Evolutionary conservation across 2,797 vertebrate genomes (phyloP), one percentile per base, ranked within the genome.

Genomic region (Acipenser transmontanus): DNA sequence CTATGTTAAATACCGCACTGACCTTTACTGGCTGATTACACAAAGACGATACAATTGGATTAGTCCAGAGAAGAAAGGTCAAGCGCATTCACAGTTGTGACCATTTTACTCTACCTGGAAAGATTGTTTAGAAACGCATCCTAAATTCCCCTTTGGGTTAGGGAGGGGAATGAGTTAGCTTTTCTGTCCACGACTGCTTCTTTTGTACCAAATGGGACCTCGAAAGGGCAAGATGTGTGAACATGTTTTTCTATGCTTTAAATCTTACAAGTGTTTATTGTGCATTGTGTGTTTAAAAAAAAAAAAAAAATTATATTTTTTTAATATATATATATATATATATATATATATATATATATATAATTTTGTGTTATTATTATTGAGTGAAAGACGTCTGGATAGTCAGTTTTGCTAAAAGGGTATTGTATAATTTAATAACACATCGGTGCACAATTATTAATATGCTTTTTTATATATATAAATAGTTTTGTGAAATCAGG

Each of bases 11-110:
- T 12, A 8, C 17, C 1, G 65, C n/a, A 34, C 6, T 66, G 8
- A 69, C n/a, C 1, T 47, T 47, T 74, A 91, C 89, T 75, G 90
- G 91, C 91, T 95, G 93, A 94, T 96, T 95, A 94, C 93, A 95
- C 95, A 97, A 95, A 93, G 92, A 92, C 89, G 90, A 90, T 91
- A 91, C 93, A 95, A 96, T 96, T 93, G 89, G 93, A 95, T 96
- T 95, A 97, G 91, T 90, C 87, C 89, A 77, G 83, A 89, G 92
- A 91, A 90, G 92, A 91, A 96, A 97, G 94, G 95, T 97, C 94
- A 96, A 95, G 88, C 76, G 88, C 89, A 89, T 92, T 91, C 90
- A 85, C 92, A 89, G 91, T 85, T 90, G 89, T 86, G 85, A 88
- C 85, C 87, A 81, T 87, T 90, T 84, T 86, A 82, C 88, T 85